phyloP scores from a whole-genome alignment of 2,113 vertebrate species.

The Sylvilagus bachmani region DNA sequence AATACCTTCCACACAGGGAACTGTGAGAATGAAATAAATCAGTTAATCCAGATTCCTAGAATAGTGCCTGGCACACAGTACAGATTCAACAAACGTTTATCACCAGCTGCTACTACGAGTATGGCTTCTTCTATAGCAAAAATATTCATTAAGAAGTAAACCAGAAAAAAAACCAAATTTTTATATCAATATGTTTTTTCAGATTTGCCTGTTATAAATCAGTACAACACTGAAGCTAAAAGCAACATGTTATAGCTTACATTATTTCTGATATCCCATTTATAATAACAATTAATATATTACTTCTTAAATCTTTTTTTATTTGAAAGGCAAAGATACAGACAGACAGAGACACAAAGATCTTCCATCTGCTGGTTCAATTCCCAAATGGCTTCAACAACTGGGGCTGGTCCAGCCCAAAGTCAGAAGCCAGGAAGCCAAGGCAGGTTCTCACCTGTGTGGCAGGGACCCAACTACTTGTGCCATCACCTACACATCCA shows the following conservation, averaged over 20 bases:
- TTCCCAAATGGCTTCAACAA: too few species aligned
- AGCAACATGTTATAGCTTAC: background rate
- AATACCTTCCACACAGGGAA: background rate
- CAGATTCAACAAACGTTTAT: background rate
- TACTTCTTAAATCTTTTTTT: background rate
- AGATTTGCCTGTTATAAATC: slow-evolving; percentile 33
- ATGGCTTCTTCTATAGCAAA: slow-evolving; percentile 11
- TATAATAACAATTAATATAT: slow-evolving; percentile 40
- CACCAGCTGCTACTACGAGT: background rate
- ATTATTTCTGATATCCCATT: slow-evolving; percentile 46
- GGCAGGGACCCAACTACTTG: too few species aligned
- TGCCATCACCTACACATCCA: too few species aligned
- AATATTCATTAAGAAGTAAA: background rate
- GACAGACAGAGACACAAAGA: too few species aligned
- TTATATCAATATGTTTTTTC: slow-evolving; percentile 29
- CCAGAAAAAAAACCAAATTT: background rate
- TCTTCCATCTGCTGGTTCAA: too few species aligned
- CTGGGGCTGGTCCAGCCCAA: too few species aligned
- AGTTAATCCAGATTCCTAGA: background rate
- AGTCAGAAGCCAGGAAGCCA: too few species aligned
- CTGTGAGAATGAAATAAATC: background rate
- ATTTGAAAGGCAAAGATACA: too few species aligned
- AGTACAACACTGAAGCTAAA: slow-evolving; percentile 21
- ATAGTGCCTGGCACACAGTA: background rate
- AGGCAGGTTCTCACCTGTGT: too few species aligned